Conservation (phyloP, 2,888 invertebrate genomes). For the Meiosimyza decipiens region DNA sequence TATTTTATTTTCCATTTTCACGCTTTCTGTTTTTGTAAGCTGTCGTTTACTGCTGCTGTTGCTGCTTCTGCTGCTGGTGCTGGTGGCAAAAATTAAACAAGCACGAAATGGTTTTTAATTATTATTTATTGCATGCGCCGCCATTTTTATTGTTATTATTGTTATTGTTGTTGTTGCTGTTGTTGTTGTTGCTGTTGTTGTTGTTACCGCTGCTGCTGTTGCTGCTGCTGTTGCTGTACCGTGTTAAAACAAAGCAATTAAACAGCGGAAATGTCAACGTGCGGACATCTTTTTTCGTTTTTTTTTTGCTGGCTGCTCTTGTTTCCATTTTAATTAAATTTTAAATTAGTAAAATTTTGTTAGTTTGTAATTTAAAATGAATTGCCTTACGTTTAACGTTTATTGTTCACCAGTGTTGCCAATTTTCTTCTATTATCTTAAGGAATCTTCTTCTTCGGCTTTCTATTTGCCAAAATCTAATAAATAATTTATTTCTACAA, state of each 20-base stretch:
- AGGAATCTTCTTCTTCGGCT: background rate
- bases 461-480: background rate
- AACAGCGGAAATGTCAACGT: slow-evolving; percentile 22
- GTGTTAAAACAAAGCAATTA: slow-evolving; percentile 42
- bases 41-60: slow-evolving; percentile 21
- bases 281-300: background rate
- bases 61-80: slow-evolving; percentile 12
- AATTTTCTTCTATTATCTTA: background rate
- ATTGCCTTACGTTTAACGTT: background rate
- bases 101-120: slow-evolving; percentile 35
- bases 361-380: background rate
- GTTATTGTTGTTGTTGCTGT: slow-evolving; percentile 24
- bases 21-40: background rate
- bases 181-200: slow-evolving; percentile 15
- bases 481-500: background rate
- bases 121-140: slow-evolving; percentile 25
- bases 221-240: slow-evolving; percentile 30
- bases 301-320: background rate
- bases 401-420: background rate
- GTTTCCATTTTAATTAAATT: slow-evolving; percentile 5
- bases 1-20: slow-evolving; percentile 14
- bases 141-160: slow-evolving; percentile 7
- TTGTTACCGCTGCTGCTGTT: slow-evolving; percentile 23
- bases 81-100: slow-evolving; percentile 31
- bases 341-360: background rate